phyloP scores from a whole-genome alignment of 2,113 vertebrate species.

The Rana temporaria region DNA sequence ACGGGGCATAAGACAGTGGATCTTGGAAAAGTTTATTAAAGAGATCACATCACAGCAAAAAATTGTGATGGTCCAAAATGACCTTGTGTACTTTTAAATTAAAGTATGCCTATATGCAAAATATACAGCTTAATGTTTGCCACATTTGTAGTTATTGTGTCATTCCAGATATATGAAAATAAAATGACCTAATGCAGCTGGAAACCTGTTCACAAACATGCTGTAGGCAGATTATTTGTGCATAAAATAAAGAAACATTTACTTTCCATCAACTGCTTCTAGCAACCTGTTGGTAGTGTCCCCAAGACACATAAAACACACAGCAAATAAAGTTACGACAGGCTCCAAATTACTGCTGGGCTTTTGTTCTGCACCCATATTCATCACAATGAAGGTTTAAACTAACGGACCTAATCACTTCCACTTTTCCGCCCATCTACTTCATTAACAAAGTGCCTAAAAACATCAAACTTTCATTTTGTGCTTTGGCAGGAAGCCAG shows the following conservation, averaged over 20 bases:
- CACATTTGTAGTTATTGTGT: too few species aligned
- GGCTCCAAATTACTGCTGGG: neutral
- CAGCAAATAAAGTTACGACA: slow-evolving; percentile 7
- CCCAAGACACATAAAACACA: slow-evolving; percentile 11
- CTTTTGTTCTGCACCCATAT: neutral
- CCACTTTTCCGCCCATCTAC: slow-evolving; percentile 6
- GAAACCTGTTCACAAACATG: neutral
- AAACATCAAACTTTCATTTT: slow-evolving; percentile 14
- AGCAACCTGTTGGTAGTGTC: slow-evolving; percentile 7
- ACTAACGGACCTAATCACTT: slow-evolving; percentile 17
- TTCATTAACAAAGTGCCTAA: slow-evolving; percentile 16
- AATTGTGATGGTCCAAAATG: too few species aligned
- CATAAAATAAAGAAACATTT: neutral
- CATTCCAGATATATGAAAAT: too few species aligned
- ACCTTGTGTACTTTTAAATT: too few species aligned
- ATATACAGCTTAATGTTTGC: too few species aligned
- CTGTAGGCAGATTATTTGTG: slow-evolving; percentile 4
- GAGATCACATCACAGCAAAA: too few species aligned
- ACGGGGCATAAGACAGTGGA: too few species aligned
- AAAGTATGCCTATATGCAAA: too few species aligned
- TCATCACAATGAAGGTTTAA: slow-evolving; percentile 24
- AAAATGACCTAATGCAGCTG: too few species aligned
- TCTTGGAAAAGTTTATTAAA: too few species aligned
- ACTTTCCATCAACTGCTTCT: neutral
- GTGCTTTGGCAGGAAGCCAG: slow-evolving; percentile 6